These are phyloP conservation scores for Coracopsis vasa DNA, from an alignment of 2,113 vertebrate genomes.

Conservation along the genomic window DNA sequence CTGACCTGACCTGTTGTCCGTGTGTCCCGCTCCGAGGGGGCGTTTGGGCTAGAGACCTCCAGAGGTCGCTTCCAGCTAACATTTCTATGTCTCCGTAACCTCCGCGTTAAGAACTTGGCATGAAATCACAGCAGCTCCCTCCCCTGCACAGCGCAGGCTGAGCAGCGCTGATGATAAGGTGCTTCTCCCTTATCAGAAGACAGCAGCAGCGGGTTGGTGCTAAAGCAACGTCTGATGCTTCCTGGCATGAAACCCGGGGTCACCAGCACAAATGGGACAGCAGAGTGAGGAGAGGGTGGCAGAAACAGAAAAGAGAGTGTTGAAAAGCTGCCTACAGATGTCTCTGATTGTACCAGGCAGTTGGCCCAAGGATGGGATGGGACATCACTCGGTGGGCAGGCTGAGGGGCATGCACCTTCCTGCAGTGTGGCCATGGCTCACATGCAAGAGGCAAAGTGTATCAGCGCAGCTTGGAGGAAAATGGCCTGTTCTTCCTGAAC, in stretches of 20 bases:
- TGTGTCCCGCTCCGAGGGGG: background rate
- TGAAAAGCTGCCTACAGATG: background rate
- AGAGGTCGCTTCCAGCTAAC: conserved; percentile 58
- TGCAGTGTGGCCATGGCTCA: background rate
- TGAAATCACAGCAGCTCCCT: background rate
- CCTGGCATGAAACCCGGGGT: background rate
- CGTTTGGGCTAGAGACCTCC: conserved; percentile 39
- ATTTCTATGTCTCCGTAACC: background rate
- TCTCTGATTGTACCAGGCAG: background rate
- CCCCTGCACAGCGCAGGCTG: background rate
- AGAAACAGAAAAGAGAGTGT: background rate
- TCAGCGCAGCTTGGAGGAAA: background rate
- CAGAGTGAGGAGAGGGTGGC: background rate
- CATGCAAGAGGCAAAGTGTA: background rate
- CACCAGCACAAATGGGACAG: background rate
- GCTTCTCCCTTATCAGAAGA: background rate
- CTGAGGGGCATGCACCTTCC: background rate
- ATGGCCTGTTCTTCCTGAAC: background rate
- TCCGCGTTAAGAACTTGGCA: background rate
- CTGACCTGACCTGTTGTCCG: background rate
- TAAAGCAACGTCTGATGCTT: background rate
- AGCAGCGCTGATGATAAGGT: background rate
- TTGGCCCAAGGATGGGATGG: background rate
- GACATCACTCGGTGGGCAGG: rapidly evolving
- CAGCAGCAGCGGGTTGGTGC: rapidly evolving